phyloP scores from a whole-genome alignment of 2,113 vertebrate genomes.

The Oryzias javanicus region DNA sequence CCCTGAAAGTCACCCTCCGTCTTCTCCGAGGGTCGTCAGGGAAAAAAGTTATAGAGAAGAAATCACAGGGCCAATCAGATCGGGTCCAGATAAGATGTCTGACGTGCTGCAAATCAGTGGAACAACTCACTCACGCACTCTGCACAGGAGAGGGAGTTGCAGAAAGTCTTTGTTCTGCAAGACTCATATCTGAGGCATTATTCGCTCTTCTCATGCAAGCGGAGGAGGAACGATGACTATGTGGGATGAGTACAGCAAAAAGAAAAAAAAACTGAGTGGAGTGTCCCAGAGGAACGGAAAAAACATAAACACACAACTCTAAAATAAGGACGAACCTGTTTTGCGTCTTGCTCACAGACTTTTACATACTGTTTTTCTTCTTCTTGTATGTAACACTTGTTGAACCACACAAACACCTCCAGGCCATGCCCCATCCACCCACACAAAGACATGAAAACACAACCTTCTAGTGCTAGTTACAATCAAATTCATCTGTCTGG shows the following conservation, averaged over 20 bases:
- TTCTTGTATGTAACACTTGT: conserved; percentile 26
- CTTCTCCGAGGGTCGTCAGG: background rate
- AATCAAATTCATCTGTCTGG: conserved; percentile 30
- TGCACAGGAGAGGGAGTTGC: conserved; percentile 21
- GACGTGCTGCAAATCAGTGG: conserved; percentile 39
- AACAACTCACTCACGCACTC: conserved; percentile 32
- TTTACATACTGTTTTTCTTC: conserved; percentile 4
- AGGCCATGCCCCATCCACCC: conserved; percentile 33
- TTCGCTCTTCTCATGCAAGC: conserved; percentile 56
- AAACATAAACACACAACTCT: conserved; percentile 16
- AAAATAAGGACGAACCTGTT: conserved; percentile 22
- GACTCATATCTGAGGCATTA: conserved; percentile 67
- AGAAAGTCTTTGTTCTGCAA: conserved; percentile 55
- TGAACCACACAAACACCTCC: conserved; percentile 47
- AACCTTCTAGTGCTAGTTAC: conserved; percentile 14
- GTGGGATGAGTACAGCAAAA: conserved; percentile 64
- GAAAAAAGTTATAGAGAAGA: conserved; percentile 4
- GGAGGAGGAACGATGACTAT: conserved; percentile 73
- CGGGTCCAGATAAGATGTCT: conserved; percentile 34
- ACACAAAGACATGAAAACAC: conserved; percentile 18
- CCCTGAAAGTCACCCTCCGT: conserved; percentile 1
- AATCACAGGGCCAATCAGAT: conserved; percentile 30
- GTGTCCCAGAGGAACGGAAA: conserved; percentile 31
- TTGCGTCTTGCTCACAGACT: conserved; percentile 18
- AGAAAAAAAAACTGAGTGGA: conserved; percentile 5